Conservation (phyloP, 2,113 vertebrate genomes). For the Cyanoramphus novaezelandiae region DNA sequence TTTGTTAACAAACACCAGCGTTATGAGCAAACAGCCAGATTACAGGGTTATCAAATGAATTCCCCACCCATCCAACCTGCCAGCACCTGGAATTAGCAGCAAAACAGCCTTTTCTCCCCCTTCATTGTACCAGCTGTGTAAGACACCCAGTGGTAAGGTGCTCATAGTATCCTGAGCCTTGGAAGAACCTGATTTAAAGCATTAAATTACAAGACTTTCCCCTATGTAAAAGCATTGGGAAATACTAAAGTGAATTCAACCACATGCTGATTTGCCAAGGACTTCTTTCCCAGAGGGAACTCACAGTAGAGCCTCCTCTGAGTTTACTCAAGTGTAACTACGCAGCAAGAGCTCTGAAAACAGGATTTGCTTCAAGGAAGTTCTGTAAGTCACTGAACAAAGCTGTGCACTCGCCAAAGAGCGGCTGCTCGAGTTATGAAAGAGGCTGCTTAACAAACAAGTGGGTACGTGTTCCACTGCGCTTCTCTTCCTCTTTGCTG, state of each 20-base stretch:
- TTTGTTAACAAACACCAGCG: neutral
- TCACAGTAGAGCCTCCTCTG: accelerated
- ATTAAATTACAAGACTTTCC: neutral
- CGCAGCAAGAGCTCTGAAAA: neutral
- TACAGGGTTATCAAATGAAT: neutral
- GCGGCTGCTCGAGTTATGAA: neutral
- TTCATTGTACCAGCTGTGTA: accelerated
- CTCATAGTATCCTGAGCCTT: neutral
- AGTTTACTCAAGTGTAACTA: neutral
- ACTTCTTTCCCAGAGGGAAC: neutral
- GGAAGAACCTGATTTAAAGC: neutral
- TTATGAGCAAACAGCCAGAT: neutral
- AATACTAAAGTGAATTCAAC: neutral
- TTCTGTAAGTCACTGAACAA: neutral
- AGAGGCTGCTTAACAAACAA: slow-evolving; percentile 10
- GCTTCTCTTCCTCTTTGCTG: neutral
- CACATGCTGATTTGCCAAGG: neutral
- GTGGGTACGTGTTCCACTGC: neutral
- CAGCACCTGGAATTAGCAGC: neutral
- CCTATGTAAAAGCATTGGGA: neutral
- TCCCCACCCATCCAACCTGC: neutral
- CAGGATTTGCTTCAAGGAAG: slow-evolving; percentile 3
- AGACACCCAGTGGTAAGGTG: neutral
- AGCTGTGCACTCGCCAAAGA: neutral
- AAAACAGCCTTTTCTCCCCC: neutral